phyloP scores from a whole-genome alignment of 2,113 vertebrate genomes.

The Psilopsiagon aymara region DNA sequence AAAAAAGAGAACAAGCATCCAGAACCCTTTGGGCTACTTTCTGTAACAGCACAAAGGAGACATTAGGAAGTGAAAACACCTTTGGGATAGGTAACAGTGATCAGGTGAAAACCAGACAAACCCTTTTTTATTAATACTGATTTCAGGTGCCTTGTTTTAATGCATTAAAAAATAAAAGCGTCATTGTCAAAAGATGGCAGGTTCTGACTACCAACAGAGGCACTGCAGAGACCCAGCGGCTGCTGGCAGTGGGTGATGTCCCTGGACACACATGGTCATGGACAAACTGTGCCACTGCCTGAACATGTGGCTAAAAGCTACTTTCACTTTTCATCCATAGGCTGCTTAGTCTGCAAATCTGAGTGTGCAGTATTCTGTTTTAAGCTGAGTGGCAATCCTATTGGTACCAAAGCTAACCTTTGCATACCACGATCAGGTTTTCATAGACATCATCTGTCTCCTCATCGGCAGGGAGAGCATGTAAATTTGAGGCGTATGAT shows the following conservation, averaged over 20 bases:
- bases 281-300: neutral
- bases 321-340: neutral
- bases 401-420: neutral
- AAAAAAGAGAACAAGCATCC: neutral
- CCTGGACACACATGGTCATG: rapidly evolving
- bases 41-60: neutral
- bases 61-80: neutral
- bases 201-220: neutral
- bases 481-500: neutral
- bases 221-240: neutral
- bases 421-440: neutral
- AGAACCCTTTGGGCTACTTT: neutral
- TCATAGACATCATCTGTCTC: neutral
- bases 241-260: neutral
- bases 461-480: neutral
- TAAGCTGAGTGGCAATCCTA: rapidly evolving
- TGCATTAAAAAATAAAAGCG: neutral
- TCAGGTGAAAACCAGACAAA: neutral
- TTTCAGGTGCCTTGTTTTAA: neutral
- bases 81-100: neutral
- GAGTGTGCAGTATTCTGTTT: neutral
- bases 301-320: neutral
- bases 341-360: neutral
- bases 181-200: neutral
- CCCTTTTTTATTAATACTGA: neutral